Conservation (phyloP, 2,888 invertebrate genomes). For the Hirudinaria manillensis region DNA sequence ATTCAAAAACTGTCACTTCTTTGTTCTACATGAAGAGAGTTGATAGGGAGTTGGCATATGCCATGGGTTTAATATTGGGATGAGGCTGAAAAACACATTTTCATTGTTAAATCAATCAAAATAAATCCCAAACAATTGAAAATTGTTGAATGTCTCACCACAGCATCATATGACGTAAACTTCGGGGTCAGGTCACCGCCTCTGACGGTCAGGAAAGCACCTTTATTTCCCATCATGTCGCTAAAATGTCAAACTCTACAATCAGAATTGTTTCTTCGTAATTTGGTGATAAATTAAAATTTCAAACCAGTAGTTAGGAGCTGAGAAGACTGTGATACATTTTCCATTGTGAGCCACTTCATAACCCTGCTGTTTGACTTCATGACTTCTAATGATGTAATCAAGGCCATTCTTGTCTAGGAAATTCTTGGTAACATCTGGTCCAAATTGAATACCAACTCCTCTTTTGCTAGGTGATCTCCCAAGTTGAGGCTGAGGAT, state of each 20-base stretch:
- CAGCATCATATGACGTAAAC: constrained; percentile 85
- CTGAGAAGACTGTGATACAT: constrained; percentile 97
- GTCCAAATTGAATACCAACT: constrained; percentile 96
- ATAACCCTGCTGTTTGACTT: constrained; percentile 88
- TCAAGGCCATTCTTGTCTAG: constrained; percentile 73
- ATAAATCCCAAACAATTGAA: constrained; percentile 28
- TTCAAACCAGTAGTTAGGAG: constrained; percentile 92
- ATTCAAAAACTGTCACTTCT: no score
- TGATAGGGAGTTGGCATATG: constrained; percentile 69
- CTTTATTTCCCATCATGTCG: constrained; percentile 98
- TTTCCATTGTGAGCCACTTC: constrained; percentile 88
- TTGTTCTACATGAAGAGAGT: constrained; percentile 36
- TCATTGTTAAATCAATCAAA: neutral
- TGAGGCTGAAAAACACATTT: constrained; percentile 71
- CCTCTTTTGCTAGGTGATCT: constrained; percentile 90
- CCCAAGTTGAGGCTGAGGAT: constrained; percentile 84
- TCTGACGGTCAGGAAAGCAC: constrained; percentile 89
- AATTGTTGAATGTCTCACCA: constrained; percentile 66
- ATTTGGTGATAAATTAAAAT: neutral
- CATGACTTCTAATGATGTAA: constrained; percentile 91
- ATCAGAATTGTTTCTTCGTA: neutral
- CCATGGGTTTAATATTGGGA: constrained; percentile 94
- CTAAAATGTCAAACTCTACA: constrained; percentile 59
- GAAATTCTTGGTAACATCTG: constrained; percentile 86
- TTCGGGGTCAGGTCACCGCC: constrained; percentile 80